A percentile compares a stretch with the other conserved stretches of the same genome.
phyloP scores from a whole-genome alignment of 2,113 vertebrate species.

The Eurypyga helias region DNA sequence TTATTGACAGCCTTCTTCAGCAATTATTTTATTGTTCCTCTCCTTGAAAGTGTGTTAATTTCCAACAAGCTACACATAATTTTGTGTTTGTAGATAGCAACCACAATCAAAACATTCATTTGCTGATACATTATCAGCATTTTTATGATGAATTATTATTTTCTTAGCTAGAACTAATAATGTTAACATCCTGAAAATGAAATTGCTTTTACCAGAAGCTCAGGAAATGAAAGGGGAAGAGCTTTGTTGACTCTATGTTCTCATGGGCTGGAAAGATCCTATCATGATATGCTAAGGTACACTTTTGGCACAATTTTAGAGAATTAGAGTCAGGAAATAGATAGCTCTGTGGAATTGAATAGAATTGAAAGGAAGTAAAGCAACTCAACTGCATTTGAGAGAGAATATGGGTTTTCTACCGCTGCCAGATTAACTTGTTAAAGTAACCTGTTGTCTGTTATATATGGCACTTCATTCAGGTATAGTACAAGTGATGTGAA shows the following conservation, averaged over 20 bases:
- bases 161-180: conserved; percentile 36
- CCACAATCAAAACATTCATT: neutral
- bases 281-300: neutral
- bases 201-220: conserved; percentile 42
- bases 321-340: conserved; percentile 10
- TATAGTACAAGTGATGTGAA: neutral
- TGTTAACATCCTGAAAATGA: conserved; percentile 34
- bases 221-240: conserved; percentile 34
- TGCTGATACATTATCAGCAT: neutral
- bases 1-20: neutral
- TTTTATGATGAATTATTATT: conserved; percentile 21
- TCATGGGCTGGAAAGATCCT: conserved; percentile 14
- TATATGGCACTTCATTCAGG: neutral
- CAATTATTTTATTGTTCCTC: neutral
- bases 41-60: neutral
- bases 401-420: neutral
- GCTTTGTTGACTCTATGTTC: conserved; percentile 25
- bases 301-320: neutral
- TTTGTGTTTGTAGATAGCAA: neutral
- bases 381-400: neutral
- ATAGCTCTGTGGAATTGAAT: neutral
- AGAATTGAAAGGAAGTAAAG: neutral
- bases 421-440: neutral
- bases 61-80: neutral
- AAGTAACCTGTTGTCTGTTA: neutral